Base-by-base conservation (phyloP, 2,888 invertebrate species). In the Perdita meconis region DNA sequence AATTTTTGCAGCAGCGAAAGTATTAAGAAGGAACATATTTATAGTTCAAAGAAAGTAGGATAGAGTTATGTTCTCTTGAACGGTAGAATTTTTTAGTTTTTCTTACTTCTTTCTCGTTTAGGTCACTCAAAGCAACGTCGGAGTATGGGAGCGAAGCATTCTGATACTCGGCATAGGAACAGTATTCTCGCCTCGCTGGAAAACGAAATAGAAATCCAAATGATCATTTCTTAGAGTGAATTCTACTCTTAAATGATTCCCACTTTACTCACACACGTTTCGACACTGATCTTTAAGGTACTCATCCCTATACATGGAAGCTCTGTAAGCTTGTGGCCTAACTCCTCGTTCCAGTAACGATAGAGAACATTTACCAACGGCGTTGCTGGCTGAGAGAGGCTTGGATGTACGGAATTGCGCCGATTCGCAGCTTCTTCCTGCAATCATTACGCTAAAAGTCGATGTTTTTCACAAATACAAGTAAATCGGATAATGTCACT, bases 201-300 rank as follows among this genome's bases (percentile, higher is more conserved):
- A 80, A 30, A 40, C 3, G 13, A 36, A 3, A n/a, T 16, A 8
- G 0, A 12, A 12, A 12, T n/a, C 12, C 34, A 12, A 30, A 4
- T 34, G 19, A 1, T 12, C 24, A 8, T 2, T 16, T 26, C 8
- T 6, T 13, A 6, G 24, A n/a, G n/a, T 22, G 26, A 59, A 5
- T 30, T 30, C 30, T 30, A 30, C 2, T 30, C 30, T 6, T 6
- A 30, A 6, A 30, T 30, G 6, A 30, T 6, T 30, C 6, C 30
- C 30, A 30, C 6, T 47, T 16, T 83, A 93, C 94, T 94, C 84
- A 94, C 95, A 94, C 86, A 95, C 94, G 88, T 95, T 94, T 80
- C 94, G 93, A 92, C 97, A 97, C 88, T 97, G 96, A 92, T 96
- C 97, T 91, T 97, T 97, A 85, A 97, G 94, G 91, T 97, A 97